Evolutionary conservation across 1,140 invertebrate genomes (phyloP).

Genomic region (Druon quercuslanigerum): DNA sequence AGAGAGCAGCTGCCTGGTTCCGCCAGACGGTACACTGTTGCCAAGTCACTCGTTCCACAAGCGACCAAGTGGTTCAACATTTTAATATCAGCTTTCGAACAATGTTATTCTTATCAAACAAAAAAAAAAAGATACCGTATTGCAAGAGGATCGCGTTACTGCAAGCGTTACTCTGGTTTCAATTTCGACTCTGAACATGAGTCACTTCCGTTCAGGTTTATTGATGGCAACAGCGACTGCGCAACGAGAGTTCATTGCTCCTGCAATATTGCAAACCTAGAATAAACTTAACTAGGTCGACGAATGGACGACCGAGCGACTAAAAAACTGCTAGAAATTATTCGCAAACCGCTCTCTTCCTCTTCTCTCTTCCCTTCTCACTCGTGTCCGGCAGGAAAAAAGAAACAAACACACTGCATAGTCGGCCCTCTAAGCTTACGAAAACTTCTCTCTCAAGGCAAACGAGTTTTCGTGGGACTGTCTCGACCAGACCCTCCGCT

Average conservation of each 20-base stretch:
- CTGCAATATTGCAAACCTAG: neutral
- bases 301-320: neutral
- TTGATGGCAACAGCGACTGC: neutral
- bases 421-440: conserved; percentile 23
- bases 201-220: neutral
- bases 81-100: neutral
- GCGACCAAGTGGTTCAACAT: conserved; percentile 1
- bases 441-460: conserved; percentile 54
- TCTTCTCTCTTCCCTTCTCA: conserved; percentile 16
- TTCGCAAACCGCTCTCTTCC: conserved; percentile 10
- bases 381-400: neutral
- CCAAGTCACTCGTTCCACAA: conserved; percentile 30
- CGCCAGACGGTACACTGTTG: conserved; percentile 33
- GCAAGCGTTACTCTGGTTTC: neutral
- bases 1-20: conserved; percentile 40
- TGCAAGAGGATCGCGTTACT: neutral
- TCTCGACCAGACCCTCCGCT: neutral
- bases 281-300: neutral
- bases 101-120: neutral
- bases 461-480: conserved; percentile 60
- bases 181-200: neutral
- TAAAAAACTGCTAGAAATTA: neutral
- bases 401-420: neutral
- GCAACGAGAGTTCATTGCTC: neutral
- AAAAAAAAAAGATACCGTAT: neutral